A percentile compares a stretch with the other conserved stretches of the same genome.
Evolutionary conservation across 2,113 vertebrate species (phyloP).

Genomic region (Shinisaurus crocodilurus): DNA sequence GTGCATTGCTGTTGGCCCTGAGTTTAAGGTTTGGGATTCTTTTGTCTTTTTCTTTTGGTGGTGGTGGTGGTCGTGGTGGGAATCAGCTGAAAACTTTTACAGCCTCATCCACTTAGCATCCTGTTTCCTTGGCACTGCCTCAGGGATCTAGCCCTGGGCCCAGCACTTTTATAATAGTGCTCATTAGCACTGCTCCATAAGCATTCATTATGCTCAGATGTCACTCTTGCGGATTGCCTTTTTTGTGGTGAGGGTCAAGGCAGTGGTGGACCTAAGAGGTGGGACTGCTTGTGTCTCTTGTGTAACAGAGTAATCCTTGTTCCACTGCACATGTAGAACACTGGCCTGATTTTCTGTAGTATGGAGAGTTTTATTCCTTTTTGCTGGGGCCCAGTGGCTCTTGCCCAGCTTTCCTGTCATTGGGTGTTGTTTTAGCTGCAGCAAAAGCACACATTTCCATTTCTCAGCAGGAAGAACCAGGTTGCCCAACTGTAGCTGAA

Average conservation of each 20-base stretch:
- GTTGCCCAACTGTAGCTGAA: background rate
- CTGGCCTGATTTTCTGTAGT: background rate
- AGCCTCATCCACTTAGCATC: background rate
- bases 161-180: background rate
- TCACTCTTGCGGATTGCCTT: background rate
- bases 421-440: background rate
- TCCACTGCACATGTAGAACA: background rate
- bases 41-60: background rate
- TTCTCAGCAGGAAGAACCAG: background rate
- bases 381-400: background rate
- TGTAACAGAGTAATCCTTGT: background rate
- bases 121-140: background rate
- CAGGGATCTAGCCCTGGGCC: background rate
- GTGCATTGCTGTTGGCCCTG: background rate
- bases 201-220: background rate
- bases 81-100: background rate
- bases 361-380: background rate
- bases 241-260: background rate
- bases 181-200: background rate
- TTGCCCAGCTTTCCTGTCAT: background rate
- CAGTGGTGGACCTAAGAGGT: background rate
- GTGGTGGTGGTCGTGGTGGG: background rate
- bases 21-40: background rate
- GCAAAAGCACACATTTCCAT: background rate
- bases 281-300: background rate